A percentile compares a stretch with the other conserved stretches of the same genome.
Conservation (phyloP, 1,140 invertebrate genomes). For the Caerostris darwini region DNA sequence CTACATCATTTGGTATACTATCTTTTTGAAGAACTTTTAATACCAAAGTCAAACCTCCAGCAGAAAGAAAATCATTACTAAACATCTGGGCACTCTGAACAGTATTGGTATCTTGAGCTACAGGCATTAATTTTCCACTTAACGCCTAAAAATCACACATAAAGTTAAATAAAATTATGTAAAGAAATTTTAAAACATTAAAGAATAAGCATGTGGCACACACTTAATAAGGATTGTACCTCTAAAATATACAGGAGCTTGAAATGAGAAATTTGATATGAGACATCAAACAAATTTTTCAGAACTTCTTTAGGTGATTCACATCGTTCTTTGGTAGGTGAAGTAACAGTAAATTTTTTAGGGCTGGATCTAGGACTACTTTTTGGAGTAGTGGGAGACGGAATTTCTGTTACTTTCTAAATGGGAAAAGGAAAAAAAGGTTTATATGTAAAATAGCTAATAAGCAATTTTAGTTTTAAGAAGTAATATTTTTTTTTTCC, state of each 20-base stretch:
- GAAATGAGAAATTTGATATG: slow-evolving; percentile 83
- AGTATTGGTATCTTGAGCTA: slow-evolving; percentile 80
- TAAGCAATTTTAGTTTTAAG: background rate
- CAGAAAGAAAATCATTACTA: slow-evolving; percentile 83
- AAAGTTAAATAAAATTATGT: slow-evolving; percentile 40
- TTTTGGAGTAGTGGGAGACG: slow-evolving; percentile 71
- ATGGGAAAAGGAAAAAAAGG: slow-evolving; percentile 26
- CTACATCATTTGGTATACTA: slow-evolving; percentile 82
- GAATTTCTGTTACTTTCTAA: slow-evolving; percentile 76
- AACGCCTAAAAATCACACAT: slow-evolving; percentile 81
- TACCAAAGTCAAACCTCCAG: slow-evolving; percentile 82
- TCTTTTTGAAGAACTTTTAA: slow-evolving; percentile 83
- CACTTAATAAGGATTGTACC: slow-evolving; percentile 79
- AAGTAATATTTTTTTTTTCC: background rate
- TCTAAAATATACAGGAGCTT: slow-evolving; percentile 84
- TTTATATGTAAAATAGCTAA: background rate
- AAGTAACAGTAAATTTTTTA: slow-evolving; percentile 79
- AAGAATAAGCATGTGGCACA: background rate
- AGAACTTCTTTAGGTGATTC: slow-evolving; percentile 81
- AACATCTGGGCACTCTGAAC: slow-evolving; percentile 82
- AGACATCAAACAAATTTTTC: slow-evolving; percentile 82
- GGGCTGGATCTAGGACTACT: slow-evolving; percentile 81
- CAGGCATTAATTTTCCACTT: slow-evolving; percentile 84
- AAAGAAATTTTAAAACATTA: background rate
- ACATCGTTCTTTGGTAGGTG: slow-evolving; percentile 77